Evolutionary conservation across 2,888 invertebrate genomes (phyloP).

Genomic region (Luperina nickerlii): DNA sequence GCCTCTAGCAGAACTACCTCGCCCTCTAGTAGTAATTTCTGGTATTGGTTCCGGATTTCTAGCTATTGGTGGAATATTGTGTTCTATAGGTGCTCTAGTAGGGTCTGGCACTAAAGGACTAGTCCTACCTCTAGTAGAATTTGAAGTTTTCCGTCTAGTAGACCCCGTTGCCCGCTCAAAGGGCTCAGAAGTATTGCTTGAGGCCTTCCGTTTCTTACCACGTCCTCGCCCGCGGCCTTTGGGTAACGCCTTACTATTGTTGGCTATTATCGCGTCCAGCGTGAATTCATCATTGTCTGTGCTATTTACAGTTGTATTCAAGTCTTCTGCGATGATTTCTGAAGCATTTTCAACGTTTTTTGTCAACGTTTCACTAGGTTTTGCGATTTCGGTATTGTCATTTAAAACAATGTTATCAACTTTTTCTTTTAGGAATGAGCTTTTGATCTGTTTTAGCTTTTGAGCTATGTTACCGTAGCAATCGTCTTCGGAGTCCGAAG

Average conservation of each 20-base stretch:
- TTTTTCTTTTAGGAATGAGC: conserved; percentile 72
- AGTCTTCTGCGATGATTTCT: conserved; percentile 38
- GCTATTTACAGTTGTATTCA: conserved; percentile 57
- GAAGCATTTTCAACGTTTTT: conserved; percentile 18
- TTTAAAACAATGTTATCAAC: conserved; percentile 67
- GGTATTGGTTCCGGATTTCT: background rate
- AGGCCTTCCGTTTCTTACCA: conserved; percentile 46
- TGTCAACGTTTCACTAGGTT: conserved; percentile 47
- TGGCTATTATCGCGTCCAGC: conserved; percentile 70
- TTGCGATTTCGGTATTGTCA: conserved; percentile 61
- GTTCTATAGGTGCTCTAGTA: background rate
- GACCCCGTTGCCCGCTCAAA: conserved; percentile 9
- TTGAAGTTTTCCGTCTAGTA: conserved; percentile 38
- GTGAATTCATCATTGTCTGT: conserved; percentile 68
- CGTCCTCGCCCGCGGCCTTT: conserved; percentile 36
- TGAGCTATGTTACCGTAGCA: conserved; percentile 82
- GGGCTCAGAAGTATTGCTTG: conserved; percentile 3
- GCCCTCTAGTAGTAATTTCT: background rate
- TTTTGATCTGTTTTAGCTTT: conserved; percentile 77
- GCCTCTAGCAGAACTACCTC: background rate
- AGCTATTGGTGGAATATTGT: background rate
- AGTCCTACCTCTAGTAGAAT: conserved; percentile 44
- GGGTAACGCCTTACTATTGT: conserved; percentile 56
- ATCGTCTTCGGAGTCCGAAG: conserved; percentile 86
- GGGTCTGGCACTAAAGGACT: conserved; percentile 16